A percentile compares a stretch with the other conserved stretches of the same genome.
phyloP scores from a whole-genome alignment of 2,113 vertebrate genomes.

The Thunnus thynnus region DNA sequence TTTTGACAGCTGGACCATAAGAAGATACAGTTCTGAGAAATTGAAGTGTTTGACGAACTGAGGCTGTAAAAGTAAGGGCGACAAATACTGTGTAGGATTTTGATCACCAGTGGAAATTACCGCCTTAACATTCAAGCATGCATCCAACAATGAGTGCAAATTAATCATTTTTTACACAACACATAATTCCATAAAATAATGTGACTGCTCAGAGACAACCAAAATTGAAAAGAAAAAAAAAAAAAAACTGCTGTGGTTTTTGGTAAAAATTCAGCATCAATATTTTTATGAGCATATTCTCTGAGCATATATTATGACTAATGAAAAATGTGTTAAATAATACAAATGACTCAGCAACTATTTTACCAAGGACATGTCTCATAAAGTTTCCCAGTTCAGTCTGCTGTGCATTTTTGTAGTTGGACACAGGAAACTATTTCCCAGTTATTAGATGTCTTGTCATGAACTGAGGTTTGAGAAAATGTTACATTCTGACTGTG shows the following conservation, averaged over 20 bases:
- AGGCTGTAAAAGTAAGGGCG: too few species aligned
- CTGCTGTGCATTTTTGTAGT: background rate
- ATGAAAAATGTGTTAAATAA: background rate
- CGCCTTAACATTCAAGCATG: slow-evolving; percentile 20
- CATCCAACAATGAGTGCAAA: slow-evolving; percentile 34
- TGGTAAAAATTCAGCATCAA: background rate
- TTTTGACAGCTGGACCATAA: too few species aligned
- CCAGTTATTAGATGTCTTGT: background rate
- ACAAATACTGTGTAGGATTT: too few species aligned
- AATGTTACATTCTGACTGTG: background rate
- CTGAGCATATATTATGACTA: background rate
- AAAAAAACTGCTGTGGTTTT: background rate
- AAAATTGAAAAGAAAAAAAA: background rate
- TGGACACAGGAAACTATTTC: background rate
- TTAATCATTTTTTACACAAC: background rate
- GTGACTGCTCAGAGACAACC: background rate
- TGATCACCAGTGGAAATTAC: too few species aligned
- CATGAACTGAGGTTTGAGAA: background rate
- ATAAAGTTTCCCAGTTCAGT: background rate
- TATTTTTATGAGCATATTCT: background rate
- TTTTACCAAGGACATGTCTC: background rate
- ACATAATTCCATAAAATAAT: background rate
- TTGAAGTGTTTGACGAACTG: too few species aligned
- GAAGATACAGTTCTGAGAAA: too few species aligned
- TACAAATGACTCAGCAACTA: background rate